phyloP scores from a whole-genome alignment of 2,113 vertebrate genomes.

The Benitochromis conjunctus region DNA sequence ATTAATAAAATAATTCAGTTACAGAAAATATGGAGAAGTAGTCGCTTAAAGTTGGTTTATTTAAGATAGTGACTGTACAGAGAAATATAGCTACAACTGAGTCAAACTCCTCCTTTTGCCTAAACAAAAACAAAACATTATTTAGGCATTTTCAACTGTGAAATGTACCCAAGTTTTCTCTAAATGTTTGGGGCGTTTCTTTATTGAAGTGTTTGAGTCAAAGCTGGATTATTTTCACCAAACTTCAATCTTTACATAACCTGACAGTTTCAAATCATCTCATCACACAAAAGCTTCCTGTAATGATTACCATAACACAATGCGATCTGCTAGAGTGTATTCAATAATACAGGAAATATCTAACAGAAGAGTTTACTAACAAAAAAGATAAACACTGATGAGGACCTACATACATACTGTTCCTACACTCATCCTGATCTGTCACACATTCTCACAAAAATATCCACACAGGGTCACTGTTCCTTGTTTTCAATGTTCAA shows the following conservation, averaged over 20 bases:
- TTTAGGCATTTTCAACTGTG: background rate
- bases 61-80: slow-evolving; percentile 20
- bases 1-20: background rate
- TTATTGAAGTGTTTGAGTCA: background rate
- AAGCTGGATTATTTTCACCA: background rate
- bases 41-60: slow-evolving; percentile 29
- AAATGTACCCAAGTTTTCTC: background rate
- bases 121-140: background rate
- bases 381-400: slow-evolving; percentile 11
- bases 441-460: background rate
- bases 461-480: slow-evolving; percentile 15
- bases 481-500: slow-evolving; percentile 3
- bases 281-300: background rate
- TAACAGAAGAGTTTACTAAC: slow-evolving; percentile 11
- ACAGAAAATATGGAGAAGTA: background rate
- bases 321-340: slow-evolving; percentile 6
- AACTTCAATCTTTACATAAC: background rate
- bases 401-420: background rate
- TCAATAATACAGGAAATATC: slow-evolving; percentile 3
- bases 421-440: background rate
- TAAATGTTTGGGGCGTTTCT: background rate
- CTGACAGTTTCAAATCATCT: background rate
- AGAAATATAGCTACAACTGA: background rate
- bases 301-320: background rate
- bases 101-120: background rate